Conservation (phyloP, 1,140 invertebrate species). For the Lepidostoma basale region DNA sequence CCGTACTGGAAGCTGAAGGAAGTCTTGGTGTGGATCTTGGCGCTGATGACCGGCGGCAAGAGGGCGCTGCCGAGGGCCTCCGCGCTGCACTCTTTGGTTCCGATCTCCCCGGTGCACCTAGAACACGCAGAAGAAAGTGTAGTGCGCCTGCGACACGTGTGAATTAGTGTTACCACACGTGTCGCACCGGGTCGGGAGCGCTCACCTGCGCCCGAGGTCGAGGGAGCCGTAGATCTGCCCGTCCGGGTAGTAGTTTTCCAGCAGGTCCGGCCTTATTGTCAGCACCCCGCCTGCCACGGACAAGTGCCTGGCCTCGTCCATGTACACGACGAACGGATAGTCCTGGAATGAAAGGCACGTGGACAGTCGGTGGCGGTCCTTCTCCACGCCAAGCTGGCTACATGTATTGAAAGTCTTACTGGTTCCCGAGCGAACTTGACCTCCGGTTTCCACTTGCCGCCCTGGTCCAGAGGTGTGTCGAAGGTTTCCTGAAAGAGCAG, state of each 20-base stretch:
- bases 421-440: slow-evolving; percentile 57
- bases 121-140: too few species aligned
- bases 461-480: slow-evolving; percentile 54
- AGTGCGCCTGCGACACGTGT: too few species aligned
- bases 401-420: slow-evolving; percentile 46
- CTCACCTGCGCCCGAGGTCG: not conserved
- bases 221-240: not conserved
- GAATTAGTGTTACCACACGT: too few species aligned
- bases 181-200: too few species aligned
- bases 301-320: slow-evolving; percentile 56
- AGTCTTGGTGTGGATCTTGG: slow-evolving; percentile 69
- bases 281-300: slow-evolving; percentile 64
- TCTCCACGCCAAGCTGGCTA: not conserved
- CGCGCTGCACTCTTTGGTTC: slow-evolving; percentile 60
- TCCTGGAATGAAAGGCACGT: slow-evolving; percentile 53
- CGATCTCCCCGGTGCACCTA: slow-evolving; percentile 66
- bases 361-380: not conserved
- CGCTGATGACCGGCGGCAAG: slow-evolving; percentile 71
- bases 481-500: slow-evolving; percentile 63
- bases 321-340: slow-evolving; percentile 47
- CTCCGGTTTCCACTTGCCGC: slow-evolving; percentile 48
- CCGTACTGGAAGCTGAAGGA: slow-evolving; percentile 75
- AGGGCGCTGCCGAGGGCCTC: slow-evolving; percentile 61
- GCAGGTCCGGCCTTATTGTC: slow-evolving; percentile 65
- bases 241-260: slow-evolving; percentile 64